Evolutionary conservation across 30 jellyfish, hydroid and myxozoan species (phyloP), one percentile per base, ranked within the genome.

Genomic region (Hydractinia symbiolongicarpus): DNA sequence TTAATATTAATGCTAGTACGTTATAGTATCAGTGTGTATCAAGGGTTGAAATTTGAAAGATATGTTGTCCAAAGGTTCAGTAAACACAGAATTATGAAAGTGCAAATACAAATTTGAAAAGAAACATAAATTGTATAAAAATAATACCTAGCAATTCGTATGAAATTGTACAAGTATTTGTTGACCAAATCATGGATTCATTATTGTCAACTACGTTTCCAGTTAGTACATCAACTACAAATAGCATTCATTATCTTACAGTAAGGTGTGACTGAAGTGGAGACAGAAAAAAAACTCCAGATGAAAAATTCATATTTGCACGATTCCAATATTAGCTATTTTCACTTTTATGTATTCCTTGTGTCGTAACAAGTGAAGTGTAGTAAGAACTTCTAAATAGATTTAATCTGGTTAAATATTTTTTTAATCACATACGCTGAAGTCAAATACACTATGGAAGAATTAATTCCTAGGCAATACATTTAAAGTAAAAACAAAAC

Each of bases 131-230:
- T n/a, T 13, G 4, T n/a, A 13, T 6, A 13, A 13, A 64, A 6
- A n/a, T 64, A 7, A 64, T 64, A 64, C 74, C 74, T n/a, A 64
- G 74, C 74, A 64, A n/a, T 51, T 64, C 74, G 40, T 64, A 64
- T 6, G 74, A n/a, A n/a, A 64, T 64, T 44, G 19, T n/a, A 64
- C 74, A 64, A 7, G 74, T n/a, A 44, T n/a, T n/a, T n/a, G 52
- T 64, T 7, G 74, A 6, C 74, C 74, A 64, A 7, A n/a, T 64
- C 16, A 13, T 6, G 19, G 74, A 64, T 44, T 9, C 40, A 51
- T 64, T 13, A 6, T 6, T 13, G 74, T 51, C 40, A 64, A 64
- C 19, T 4, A n/a, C 19, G 19, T 13, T 7, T 44, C 74, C 74
- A 64, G 19, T 64, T 6, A 4, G 19, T n/a, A 13, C 74, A 64